phyloP scores from a whole-genome alignment of 2,888 invertebrate genomes.

The Aromia moschata region DNA sequence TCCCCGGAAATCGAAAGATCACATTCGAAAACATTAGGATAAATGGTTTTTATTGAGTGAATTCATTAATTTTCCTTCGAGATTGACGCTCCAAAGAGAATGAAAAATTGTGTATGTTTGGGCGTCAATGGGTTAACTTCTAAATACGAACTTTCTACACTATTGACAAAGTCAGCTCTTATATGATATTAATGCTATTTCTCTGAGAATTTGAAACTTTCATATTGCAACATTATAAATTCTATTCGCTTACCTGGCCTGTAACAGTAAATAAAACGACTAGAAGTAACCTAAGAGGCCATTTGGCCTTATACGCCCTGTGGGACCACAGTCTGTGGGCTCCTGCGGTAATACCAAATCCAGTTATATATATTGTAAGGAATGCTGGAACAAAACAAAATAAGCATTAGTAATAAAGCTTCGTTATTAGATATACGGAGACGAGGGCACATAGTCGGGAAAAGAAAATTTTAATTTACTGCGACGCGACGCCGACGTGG shows the following conservation, averaged over 20 bases:
- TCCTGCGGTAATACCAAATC: slow-evolving; percentile 84
- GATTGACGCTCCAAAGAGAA: too few species aligned
- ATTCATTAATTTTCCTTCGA: too few species aligned
- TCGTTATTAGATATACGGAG: too few species aligned
- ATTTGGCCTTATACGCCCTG: slow-evolving; percentile 77
- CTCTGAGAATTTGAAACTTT: neutral
- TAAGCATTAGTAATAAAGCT: slow-evolving; percentile 2
- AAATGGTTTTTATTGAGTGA: too few species aligned
- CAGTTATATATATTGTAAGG: slow-evolving; percentile 74
- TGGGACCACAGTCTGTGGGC: slow-evolving; percentile 86
- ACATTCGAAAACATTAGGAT: too few species aligned
- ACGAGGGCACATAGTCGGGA: too few species aligned
- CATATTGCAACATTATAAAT: neutral
- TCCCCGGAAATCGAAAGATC: too few species aligned
- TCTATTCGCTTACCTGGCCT: slow-evolving; percentile 73
- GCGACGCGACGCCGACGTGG: too few species aligned
- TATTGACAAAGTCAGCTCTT: too few species aligned
- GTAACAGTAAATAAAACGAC: slow-evolving; percentile 80
- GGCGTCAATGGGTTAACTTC: neutral
- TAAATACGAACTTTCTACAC: too few species aligned
- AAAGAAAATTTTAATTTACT: too few species aligned
- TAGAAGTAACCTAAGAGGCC: slow-evolving; percentile 74
- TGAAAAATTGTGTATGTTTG: too few species aligned
- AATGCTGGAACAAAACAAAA: slow-evolving; percentile 64
- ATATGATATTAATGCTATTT: neutral